phyloP scores from a whole-genome alignment of 2,113 vertebrate genomes.

The Callorhinus ursinus region DNA sequence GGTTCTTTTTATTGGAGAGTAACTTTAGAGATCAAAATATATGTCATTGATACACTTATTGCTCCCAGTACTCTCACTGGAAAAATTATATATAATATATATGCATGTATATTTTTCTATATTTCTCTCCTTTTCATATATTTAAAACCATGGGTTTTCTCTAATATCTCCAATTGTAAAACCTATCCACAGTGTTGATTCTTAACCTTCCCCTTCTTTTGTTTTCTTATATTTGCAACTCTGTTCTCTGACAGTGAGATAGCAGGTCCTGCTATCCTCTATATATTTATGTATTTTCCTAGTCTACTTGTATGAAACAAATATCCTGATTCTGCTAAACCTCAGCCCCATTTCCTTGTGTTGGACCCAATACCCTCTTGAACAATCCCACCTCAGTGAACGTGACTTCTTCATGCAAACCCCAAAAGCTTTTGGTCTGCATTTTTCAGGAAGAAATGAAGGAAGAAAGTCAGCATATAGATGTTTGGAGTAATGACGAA shows the following conservation, averaged over 20 bases:
- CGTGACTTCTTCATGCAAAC: neutral
- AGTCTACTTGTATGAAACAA: neutral
- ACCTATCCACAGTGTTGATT: neutral
- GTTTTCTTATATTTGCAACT: slow-evolving; percentile 4
- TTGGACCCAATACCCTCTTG: neutral
- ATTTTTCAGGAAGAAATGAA: neutral
- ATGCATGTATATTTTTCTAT: neutral
- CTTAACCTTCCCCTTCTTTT: neutral
- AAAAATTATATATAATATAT: neutral
- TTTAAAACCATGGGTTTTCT: neutral
- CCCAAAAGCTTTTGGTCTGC: neutral
- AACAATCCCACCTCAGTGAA: neutral
- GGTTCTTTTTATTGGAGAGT: neutral
- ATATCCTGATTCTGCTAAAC: neutral
- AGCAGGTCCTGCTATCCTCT: neutral
- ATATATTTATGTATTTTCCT: neutral
- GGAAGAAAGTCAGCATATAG: neutral
- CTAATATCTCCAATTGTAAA: neutral
- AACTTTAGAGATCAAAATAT: neutral
- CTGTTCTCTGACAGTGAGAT: neutral
- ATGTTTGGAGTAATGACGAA: neutral
- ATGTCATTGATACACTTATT: neutral
- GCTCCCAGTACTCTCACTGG: neutral
- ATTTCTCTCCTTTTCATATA: neutral
- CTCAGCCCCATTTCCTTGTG: neutral